phyloP scores from a whole-genome alignment of 1,140 invertebrate species.

The Nylanderia fulva region DNA sequence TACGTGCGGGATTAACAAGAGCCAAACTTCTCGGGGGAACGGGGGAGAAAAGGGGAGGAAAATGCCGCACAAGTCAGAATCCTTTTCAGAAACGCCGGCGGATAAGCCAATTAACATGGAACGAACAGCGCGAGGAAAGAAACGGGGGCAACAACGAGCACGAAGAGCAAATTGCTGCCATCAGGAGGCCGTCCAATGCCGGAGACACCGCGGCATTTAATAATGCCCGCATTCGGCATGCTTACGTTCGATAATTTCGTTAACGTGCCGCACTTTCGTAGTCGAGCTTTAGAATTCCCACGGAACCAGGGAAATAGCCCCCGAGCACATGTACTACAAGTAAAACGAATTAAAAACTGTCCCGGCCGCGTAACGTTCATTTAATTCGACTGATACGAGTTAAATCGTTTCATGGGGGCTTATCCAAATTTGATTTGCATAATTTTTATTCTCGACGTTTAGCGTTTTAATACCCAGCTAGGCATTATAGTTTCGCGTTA shows the following conservation, averaged over 20 bases:
- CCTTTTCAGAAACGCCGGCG: neutral
- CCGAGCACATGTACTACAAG: neutral
- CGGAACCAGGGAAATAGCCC: conserved; percentile 3
- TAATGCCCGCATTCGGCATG: conserved; percentile 61
- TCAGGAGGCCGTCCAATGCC: conserved; percentile 41
- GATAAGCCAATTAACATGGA: conserved; percentile 58
- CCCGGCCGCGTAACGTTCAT: conserved; percentile 30
- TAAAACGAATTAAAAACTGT: conserved; percentile 34
- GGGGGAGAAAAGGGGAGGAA: too few relatives aligned
- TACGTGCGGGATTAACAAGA: neutral
- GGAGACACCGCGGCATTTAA: conserved; percentile 41
- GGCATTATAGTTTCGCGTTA: conserved; percentile 42
- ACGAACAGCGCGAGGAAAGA: neutral
- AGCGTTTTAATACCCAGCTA: conserved; percentile 31
- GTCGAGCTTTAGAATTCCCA: conserved; percentile 31
- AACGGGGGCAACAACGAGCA: neutral
- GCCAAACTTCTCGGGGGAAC: neutral
- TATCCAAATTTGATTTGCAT: conserved; percentile 48
- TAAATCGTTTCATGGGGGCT: conserved; percentile 13
- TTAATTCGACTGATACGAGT: conserved; percentile 36
- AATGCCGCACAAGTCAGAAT: neutral
- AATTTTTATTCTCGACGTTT: conserved; percentile 59
- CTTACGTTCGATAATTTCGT: conserved; percentile 67
- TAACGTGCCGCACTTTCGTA: conserved; percentile 58
- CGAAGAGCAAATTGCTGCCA: conserved; percentile 44